These are phyloP conservation scores for Neoarius graeffei DNA, from an alignment of 2,113 vertebrate genomes.

Conservation along the genomic window DNA sequence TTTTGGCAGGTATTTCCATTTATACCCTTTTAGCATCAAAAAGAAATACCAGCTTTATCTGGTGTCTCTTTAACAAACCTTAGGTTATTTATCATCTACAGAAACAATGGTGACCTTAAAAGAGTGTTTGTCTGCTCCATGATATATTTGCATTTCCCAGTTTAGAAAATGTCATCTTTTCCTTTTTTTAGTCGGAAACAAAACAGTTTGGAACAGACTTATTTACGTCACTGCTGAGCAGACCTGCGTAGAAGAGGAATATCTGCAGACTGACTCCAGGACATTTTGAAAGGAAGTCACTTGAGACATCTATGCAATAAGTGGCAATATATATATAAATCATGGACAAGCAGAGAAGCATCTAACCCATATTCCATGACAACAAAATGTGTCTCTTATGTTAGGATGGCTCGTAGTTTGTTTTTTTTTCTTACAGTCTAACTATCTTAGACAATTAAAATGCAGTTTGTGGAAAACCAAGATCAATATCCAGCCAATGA, in stretches of 20 bases:
- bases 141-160: background rate
- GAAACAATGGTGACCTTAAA: slow-evolving; percentile 3
- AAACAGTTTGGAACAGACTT: background rate
- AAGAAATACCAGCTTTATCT: background rate
- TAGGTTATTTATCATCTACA: background rate
- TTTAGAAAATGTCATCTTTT: slow-evolving; percentile 2
- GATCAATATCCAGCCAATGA: background rate
- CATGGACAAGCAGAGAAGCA: background rate
- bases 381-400: background rate
- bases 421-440: background rate
- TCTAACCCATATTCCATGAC: background rate
- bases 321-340: background rate
- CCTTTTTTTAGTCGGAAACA: background rate
- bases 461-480: background rate
- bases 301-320: background rate
- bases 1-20: slow-evolving; percentile 62
- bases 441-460: background rate
- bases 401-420: background rate
- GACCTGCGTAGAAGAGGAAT: background rate
- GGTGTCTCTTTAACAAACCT: background rate
- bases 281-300: background rate
- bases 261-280: background rate
- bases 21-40: slow-evolving; percentile 43
- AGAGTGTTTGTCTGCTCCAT: background rate
- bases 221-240: background rate